Conservation (phyloP, 92 coral and sea anemone species). For the Umimayanthus chanpuru region DNA sequence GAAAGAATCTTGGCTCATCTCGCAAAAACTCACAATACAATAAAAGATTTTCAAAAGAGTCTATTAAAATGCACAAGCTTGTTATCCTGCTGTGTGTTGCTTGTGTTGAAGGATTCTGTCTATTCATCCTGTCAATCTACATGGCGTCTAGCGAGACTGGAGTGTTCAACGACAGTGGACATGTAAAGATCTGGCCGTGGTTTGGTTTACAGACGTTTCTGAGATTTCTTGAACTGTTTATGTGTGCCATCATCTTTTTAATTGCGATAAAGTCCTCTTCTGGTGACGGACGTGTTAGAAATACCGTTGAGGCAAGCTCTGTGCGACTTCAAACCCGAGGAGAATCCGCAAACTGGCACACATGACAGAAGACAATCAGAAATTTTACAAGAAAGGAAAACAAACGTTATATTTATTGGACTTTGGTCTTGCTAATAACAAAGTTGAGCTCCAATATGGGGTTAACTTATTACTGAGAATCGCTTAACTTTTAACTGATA, state of each 20-base stretch:
- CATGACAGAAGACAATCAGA: no score
- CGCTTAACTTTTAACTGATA: no score
- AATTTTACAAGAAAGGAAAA: no score
- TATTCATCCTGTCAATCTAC: conserved; percentile 44
- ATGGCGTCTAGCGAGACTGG: conserved; percentile 49
- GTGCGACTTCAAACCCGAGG: no score
- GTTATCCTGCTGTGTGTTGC: conserved; percentile 42
- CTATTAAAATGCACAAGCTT: conserved; percentile 44
- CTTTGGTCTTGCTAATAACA: no score
- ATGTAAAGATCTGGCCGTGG: conserved; percentile 56
- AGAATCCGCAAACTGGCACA: no score
- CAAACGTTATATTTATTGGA: no score
- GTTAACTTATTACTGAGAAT: no score
- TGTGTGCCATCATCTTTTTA: neutral
- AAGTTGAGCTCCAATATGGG: no score
- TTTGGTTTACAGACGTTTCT: conserved; percentile 47
- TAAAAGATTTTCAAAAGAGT: conserved; percentile 16
- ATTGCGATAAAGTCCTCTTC: no score
- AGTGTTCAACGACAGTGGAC: conserved; percentile 30
- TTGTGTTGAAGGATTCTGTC: conserved; percentile 47
- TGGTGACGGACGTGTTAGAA: no score
- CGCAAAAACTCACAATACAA: conserved; percentile 40
- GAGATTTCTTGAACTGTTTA: conserved; percentile 48
- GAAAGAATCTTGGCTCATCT: conserved; percentile 69
- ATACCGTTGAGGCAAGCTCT: no score